Conservation (phyloP, 2,797 vertebrate species). For the Threskiornis aethiopicus region DNA sequence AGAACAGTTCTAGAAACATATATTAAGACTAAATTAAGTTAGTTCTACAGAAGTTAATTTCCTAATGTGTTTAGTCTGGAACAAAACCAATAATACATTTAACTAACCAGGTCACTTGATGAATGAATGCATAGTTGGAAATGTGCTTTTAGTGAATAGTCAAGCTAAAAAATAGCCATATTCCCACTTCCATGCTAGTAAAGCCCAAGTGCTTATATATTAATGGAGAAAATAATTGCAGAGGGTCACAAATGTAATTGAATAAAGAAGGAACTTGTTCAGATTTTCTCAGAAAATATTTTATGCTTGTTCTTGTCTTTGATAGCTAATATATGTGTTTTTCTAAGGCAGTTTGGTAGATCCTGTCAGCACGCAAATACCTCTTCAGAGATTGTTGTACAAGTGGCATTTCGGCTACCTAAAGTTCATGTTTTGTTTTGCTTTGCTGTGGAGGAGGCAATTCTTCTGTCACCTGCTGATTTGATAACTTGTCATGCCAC, state of each 20-base stretch:
- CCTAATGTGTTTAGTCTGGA: slow-evolving; percentile 3
- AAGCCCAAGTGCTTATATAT: neutral
- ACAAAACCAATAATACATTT: neutral
- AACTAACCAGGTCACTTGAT: neutral
- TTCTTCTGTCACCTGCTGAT: neutral
- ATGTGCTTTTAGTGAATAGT: slow-evolving; percentile 26
- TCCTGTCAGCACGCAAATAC: neutral
- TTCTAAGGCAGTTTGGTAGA: neutral
- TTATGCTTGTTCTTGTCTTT: neutral
- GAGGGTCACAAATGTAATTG: neutral
- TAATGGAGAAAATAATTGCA: neutral
- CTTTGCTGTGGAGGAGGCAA: neutral
- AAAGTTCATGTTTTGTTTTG: neutral
- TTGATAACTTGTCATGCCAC: neutral
- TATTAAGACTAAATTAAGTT: slow-evolving; percentile 4
- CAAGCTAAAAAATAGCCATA: neutral
- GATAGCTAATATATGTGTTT: neutral
- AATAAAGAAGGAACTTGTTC: neutral
- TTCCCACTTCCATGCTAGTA: neutral
- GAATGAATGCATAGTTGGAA: neutral
- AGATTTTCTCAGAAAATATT: neutral
- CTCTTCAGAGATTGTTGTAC: neutral
- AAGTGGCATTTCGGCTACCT: neutral
- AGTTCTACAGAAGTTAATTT: neutral
- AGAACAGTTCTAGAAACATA: neutral